A percentile compares a stretch with the other conserved stretches of the same genome.
phyloP scores from a whole-genome alignment of 1,140 invertebrate species.

The Drosophila sproati region DNA sequence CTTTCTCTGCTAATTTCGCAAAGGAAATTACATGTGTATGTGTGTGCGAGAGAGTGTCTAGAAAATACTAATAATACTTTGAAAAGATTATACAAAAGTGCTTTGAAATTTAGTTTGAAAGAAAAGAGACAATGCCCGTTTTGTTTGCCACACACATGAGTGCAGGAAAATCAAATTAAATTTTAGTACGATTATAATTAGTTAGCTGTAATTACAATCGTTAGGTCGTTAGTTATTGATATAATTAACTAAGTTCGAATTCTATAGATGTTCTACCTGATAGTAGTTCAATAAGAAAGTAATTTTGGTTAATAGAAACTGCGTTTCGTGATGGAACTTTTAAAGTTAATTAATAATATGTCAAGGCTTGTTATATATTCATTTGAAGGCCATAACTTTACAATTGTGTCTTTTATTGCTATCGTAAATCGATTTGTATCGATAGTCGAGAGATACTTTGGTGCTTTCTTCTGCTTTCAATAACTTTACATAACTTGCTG shows the following conservation, averaged over 20 bases:
- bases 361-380: too few species aligned
- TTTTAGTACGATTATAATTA: conserved; percentile 2
- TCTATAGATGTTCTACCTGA: too few species aligned
- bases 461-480: not conserved
- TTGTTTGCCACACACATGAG: not conserved
- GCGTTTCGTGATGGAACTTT: too few species aligned
- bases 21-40: conserved; percentile 11
- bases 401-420: too few species aligned
- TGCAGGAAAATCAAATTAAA: not conserved
- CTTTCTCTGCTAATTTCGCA: conserved; percentile 17
- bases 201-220: not conserved
- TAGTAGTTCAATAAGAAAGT: too few species aligned
- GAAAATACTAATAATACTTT: conserved; percentile 8
- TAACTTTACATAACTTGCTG: not conserved
- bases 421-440: too few species aligned
- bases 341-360: too few species aligned
- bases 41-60: not conserved
- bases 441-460: too few species aligned
- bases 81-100: not conserved
- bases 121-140: too few species aligned
- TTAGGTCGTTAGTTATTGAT: not conserved
- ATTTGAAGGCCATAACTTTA: too few species aligned
- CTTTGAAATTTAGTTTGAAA: conserved; percentile 1
- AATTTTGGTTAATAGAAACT: too few species aligned
- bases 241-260: not conserved